Percentiles rank a stretch among this genome's conserved stretches.
phyloP scores from a whole-genome alignment of 1,140 invertebrate species.

The Limonius californicus region DNA sequence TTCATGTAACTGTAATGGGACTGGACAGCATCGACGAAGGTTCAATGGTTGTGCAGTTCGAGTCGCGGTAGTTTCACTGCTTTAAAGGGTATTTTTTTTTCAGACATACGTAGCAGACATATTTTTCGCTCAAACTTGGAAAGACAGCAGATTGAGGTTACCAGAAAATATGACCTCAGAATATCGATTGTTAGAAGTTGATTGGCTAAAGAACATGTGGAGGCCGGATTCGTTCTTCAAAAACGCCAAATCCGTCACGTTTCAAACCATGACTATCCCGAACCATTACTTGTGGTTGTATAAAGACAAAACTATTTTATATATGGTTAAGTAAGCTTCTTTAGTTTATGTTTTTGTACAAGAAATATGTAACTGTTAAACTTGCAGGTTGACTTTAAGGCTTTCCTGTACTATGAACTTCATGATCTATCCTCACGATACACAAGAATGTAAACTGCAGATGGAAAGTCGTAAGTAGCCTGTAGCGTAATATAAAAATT shows the following conservation, averaged over 20 bases:
- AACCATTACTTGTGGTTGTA: conserved; percentile 89
- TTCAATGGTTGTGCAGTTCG: conserved; percentile 71
- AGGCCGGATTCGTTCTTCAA: conserved; percentile 85
- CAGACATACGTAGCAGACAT: conserved; percentile 87
- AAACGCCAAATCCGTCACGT: conserved; percentile 87
- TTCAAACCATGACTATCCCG: conserved; percentile 90
- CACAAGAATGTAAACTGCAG: conserved; percentile 85
- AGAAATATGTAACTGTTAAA: conserved; percentile 33
- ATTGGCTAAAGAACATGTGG: conserved; percentile 90
- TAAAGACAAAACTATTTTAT: conserved; percentile 82
- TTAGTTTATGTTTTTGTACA: not conserved
- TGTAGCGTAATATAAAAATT: too few species aligned
- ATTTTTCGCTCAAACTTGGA: conserved; percentile 90
- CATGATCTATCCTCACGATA: conserved; percentile 86
- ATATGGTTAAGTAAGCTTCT: conserved; percentile 76
- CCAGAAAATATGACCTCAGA: conserved; percentile 90
- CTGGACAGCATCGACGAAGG: conserved; percentile 89
- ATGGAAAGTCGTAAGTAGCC: conserved; percentile 83
- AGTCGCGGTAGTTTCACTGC: too few species aligned
- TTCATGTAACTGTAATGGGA: conserved; percentile 91
- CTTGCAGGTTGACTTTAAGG: conserved; percentile 65
- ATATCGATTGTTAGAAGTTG: conserved; percentile 80
- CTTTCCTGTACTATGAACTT: conserved; percentile 90
- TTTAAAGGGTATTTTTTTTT: conserved; percentile 28
- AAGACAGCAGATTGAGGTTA: conserved; percentile 78